Conservation (phyloP, 2,888 invertebrate species). For the Panopea generosa region DNA sequence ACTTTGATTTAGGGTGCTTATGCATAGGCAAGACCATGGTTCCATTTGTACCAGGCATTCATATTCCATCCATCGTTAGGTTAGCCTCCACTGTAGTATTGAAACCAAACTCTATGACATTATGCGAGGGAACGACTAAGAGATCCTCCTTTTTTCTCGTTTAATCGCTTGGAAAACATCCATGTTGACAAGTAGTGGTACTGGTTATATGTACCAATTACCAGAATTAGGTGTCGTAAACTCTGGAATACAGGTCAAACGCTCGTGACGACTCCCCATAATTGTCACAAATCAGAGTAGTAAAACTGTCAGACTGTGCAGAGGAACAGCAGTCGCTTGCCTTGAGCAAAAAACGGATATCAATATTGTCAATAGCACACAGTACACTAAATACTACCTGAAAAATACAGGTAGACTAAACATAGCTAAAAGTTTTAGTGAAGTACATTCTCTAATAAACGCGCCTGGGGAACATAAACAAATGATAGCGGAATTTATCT, state of each 20-base stretch:
- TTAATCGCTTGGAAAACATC: too few species aligned
- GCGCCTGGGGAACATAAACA: too few species aligned
- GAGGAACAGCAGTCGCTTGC: too few species aligned
- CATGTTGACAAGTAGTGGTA: background rate
- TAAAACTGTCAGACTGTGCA: background rate
- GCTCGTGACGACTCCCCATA: background rate
- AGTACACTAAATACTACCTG: background rate
- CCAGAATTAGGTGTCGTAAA: conserved; percentile 23
- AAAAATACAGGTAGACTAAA: too few species aligned
- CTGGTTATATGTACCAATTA: conserved; percentile 2
- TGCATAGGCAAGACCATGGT: conserved; percentile 1
- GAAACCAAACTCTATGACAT: background rate
- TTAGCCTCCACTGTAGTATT: background rate
- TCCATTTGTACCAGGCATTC: background rate
- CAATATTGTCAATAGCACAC: conserved; percentile 5
- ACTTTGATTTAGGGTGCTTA: conserved; percentile 16
- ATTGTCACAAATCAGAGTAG: background rate
- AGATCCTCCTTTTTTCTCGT: too few species aligned
- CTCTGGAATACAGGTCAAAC: conserved; percentile 3
- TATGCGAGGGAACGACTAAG: background rate
- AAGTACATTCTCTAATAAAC: too few species aligned
- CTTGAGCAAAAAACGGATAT: too few species aligned
- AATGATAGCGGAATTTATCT: too few species aligned
- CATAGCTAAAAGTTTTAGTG: too few species aligned
- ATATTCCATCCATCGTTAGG: conserved; percentile 1